These are phyloP conservation scores for Lasioglossum albipes DNA, from an alignment of 1,140 invertebrate genomes.

Conservation along the genomic window DNA sequence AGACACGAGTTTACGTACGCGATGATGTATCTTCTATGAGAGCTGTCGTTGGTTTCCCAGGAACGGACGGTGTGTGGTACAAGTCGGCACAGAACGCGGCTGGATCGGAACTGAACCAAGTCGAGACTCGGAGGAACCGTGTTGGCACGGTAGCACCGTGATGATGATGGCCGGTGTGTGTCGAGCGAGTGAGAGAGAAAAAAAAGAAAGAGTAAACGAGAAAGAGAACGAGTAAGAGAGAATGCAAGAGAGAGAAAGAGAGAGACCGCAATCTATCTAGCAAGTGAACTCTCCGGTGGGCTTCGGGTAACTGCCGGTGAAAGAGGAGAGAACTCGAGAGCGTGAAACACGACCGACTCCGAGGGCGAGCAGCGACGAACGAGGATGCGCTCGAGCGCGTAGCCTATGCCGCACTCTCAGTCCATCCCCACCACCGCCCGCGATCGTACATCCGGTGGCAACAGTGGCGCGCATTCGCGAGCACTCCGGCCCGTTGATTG, in stretches of 20 bases:
- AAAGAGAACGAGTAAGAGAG: not conserved
- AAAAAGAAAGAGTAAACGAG: constrained; percentile 1
- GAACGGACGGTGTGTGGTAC: not conserved
- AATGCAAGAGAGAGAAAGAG: constrained; percentile 5
- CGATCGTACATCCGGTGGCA: constrained; percentile 62
- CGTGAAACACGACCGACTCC: constrained; percentile 67
- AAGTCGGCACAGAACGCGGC: constrained; percentile 28
- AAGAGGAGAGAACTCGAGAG: constrained; percentile 38
- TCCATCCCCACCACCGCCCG: constrained; percentile 62
- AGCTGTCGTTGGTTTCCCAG: not conserved
- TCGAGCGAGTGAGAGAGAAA: too few species aligned
- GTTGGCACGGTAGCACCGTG: constrained; percentile 17
- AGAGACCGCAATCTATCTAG: constrained; percentile 13
- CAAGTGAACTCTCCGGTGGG: constrained; percentile 28
- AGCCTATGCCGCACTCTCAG: constrained; percentile 72
- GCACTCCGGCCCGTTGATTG: constrained; percentile 56
- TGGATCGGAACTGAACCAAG: constrained; percentile 32
- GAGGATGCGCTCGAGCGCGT: constrained; percentile 70
- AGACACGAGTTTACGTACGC: constrained; percentile 17
- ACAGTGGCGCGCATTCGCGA: constrained; percentile 61
- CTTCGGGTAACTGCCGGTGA: constrained; percentile 33
- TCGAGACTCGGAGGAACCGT: constrained; percentile 7
- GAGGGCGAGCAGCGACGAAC: constrained; percentile 73
- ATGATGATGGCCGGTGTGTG: not conserved
- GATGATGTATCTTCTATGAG: not conserved